Evolutionary conservation across 1,140 invertebrate genomes (phyloP).

Genomic region (Ceratosolen fusciceps): DNA sequence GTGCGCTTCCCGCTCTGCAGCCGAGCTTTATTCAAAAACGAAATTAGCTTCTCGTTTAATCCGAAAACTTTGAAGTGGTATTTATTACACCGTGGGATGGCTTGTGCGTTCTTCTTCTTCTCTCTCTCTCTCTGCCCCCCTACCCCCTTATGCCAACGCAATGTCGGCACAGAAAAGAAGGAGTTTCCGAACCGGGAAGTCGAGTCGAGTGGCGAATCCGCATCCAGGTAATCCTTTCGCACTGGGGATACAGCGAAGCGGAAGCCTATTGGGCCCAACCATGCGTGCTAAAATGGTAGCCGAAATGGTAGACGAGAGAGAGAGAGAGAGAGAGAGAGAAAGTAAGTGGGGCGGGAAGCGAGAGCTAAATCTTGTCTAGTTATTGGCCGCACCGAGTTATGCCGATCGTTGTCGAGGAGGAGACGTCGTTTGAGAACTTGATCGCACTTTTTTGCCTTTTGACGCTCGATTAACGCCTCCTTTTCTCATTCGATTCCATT

Average conservation of each 20-base stretch:
- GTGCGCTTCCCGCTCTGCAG: neutral
- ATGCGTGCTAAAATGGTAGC: slow-evolving; percentile 56
- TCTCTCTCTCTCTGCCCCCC: no score
- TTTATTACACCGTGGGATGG: neutral
- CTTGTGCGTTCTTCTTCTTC: no score
- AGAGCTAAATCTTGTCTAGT: slow-evolving; percentile 65
- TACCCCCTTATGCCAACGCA: no score
- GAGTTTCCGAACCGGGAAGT: neutral
- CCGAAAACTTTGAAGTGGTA: neutral
- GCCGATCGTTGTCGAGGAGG: slow-evolving; percentile 60
- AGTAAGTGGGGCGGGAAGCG: slow-evolving; percentile 8
- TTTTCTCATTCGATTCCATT: no score
- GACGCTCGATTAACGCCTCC: slow-evolving; percentile 40
- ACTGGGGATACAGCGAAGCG: slow-evolving; percentile 26
- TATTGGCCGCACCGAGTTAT: slow-evolving; percentile 62
- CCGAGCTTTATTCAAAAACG: neutral
- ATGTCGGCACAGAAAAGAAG: no score
- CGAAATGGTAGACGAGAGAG: slow-evolving; percentile 48
- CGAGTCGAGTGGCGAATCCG: slow-evolving; percentile 13
- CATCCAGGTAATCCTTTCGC: slow-evolving; percentile 32
- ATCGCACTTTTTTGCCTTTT: slow-evolving; percentile 2
- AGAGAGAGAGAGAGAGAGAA: no score
- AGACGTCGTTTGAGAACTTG: slow-evolving; percentile 53
- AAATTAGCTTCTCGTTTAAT: slow-evolving; percentile 2
- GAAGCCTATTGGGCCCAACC: slow-evolving; percentile 61